These are phyloP conservation scores for Cynaeus angustus DNA, from an alignment of 2,888 invertebrate species.

Conservation along the genomic window DNA sequence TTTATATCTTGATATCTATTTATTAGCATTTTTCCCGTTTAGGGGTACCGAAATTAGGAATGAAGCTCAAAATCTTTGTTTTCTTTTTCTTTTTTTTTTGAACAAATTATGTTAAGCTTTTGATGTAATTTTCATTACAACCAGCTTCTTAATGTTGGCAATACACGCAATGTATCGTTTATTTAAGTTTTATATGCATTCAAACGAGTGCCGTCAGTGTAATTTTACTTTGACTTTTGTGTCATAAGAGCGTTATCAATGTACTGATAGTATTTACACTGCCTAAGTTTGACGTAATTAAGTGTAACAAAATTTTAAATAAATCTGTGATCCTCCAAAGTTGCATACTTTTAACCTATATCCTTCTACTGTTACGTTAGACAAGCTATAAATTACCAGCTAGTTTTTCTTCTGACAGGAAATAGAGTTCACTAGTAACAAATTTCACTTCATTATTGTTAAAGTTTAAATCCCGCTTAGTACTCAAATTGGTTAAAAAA, in stretches of 20 bases:
- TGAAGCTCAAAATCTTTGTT: constrained; percentile 33
- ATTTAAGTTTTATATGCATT: constrained; percentile 24
- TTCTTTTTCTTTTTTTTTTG: not conserved
- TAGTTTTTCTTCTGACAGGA: too few relatives aligned
- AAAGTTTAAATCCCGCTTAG: too few relatives aligned
- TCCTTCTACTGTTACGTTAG: not conserved
- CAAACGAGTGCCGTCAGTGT: constrained; percentile 29
- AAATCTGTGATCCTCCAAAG: constrained; percentile 70
- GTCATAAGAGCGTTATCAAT: constrained; percentile 49
- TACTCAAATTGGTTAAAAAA: too few relatives aligned
- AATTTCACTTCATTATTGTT: too few relatives aligned
- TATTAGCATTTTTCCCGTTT: constrained; percentile 24
- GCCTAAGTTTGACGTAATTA: constrained; percentile 68
- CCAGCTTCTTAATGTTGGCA: constrained; percentile 43
- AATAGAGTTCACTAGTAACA: too few relatives aligned
- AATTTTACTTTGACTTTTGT: constrained; percentile 34
- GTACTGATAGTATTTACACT: constrained; percentile 63
- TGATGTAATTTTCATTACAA: constrained; percentile 40
- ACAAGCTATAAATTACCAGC: constrained; percentile 2
- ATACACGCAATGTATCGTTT: constrained; percentile 25
- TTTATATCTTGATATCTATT: constrained; percentile 43
- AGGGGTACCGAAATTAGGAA: constrained; percentile 5
- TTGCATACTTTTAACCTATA: constrained; percentile 9
- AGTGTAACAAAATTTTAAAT: constrained; percentile 69
- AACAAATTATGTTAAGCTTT: constrained; percentile 34